phyloP scores from a whole-genome alignment of 2,797 vertebrate species.

The Gallinago nigripennis region DNA sequence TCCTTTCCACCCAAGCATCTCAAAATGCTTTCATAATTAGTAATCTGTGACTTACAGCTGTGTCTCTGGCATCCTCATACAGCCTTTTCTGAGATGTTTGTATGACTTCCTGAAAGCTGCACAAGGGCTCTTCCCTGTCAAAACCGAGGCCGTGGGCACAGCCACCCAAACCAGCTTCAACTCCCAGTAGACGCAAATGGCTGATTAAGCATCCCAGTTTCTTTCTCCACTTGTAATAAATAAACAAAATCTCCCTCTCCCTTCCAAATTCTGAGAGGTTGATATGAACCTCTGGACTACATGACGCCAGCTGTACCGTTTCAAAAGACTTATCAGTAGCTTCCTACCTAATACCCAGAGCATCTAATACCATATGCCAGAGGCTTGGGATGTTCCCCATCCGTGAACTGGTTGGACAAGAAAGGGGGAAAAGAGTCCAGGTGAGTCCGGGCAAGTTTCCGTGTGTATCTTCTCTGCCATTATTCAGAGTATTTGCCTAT shows the following conservation, averaged over 20 bases:
- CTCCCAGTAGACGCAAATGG: background rate
- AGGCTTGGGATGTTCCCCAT: slow-evolving; percentile 4
- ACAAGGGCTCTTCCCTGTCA: background rate
- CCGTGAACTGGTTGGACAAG: slow-evolving; percentile 45
- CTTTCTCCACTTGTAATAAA: background rate
- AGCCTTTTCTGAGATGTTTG: background rate
- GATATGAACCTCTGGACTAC: background rate
- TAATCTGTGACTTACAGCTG: background rate
- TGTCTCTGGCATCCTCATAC: background rate
- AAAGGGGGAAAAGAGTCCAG: slow-evolving; percentile 11
- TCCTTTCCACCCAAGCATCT: background rate
- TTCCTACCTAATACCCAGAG: background rate
- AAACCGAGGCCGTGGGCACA: background rate
- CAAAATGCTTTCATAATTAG: background rate
- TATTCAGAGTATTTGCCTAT: slow-evolving; percentile 39
- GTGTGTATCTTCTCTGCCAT: background rate
- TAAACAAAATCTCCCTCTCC: background rate
- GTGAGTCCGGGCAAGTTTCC: slow-evolving; percentile 31
- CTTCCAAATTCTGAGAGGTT: background rate
- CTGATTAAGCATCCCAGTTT: background rate
- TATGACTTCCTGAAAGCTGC: background rate
- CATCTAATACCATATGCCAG: background rate
- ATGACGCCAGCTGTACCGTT: background rate
- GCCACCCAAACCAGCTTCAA: background rate
- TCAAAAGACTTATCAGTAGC: background rate